A percentile compares a stretch with the other conserved stretches of the same genome.
Conservation (phyloP, 2,113 vertebrate species). For the Ammodytes dubius region DNA sequence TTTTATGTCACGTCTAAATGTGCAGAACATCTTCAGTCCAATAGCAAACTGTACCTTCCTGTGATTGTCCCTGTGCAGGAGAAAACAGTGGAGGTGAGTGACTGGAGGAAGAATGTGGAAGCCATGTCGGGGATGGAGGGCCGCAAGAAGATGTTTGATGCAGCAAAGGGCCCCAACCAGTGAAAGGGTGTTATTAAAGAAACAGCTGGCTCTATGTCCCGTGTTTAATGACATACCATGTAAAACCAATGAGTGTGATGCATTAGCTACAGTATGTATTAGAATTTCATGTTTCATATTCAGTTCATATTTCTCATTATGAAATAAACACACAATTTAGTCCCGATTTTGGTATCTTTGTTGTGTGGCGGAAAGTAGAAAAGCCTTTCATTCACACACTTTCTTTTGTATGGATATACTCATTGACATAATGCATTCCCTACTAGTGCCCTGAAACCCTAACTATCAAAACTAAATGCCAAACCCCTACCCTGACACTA, state of each 20-base stretch:
- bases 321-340: constrained; percentile 35
- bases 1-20: neutral
- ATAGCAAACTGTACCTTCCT: neutral
- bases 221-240: neutral
- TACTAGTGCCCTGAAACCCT: too few relatives aligned
- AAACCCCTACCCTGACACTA: too few relatives aligned
- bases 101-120: constrained; percentile 99
- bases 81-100: constrained; percentile 80
- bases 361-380: neutral
- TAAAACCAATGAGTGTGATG: neutral
- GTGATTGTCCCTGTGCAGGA: constrained; percentile 52
- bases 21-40: neutral
- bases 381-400: neutral
- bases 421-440: too few relatives aligned
- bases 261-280: neutral
- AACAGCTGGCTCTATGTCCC: neutral
- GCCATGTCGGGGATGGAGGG: constrained; percentile 93
- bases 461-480: too few relatives aligned
- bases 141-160: constrained; percentile 93
- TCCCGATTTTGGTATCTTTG: neutral
- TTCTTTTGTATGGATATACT: too few relatives aligned
- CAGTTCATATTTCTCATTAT: neutral
- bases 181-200: constrained; percentile 29
- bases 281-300: neutral
- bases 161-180: constrained; percentile 71